Conservation (phyloP, 2,113 vertebrate species). For the Rhinoptilus africanus region DNA sequence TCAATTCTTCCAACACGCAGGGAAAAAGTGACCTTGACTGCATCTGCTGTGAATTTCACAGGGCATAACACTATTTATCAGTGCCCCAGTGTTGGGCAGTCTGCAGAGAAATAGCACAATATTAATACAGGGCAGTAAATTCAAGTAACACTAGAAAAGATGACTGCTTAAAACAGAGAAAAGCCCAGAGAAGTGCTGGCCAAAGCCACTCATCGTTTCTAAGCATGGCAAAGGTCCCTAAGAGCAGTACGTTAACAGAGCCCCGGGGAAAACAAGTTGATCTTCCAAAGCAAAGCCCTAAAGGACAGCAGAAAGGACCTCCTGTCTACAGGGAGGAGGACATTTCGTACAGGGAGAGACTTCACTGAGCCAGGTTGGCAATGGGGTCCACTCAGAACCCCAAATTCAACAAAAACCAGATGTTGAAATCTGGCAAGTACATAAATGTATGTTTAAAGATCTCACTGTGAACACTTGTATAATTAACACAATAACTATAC, state of each 20-base stretch:
- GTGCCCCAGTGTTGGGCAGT: background rate
- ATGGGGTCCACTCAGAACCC: background rate
- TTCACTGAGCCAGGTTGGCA: background rate
- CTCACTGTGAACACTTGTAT: background rate
- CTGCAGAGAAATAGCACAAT: background rate
- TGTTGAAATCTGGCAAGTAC: background rate
- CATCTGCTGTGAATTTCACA: background rate
- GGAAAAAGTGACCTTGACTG: background rate
- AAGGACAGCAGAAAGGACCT: background rate
- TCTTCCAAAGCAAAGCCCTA: background rate
- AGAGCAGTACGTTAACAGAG: background rate
- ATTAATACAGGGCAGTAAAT: background rate
- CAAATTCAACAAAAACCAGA: background rate
- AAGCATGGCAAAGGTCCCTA: accelerated
- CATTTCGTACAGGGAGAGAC: background rate
- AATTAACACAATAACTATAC: background rate
- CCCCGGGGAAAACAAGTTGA: accelerated
- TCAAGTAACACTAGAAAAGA: background rate
- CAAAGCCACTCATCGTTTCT: background rate
- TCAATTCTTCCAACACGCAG: background rate
- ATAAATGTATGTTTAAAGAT: background rate
- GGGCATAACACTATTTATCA: background rate
- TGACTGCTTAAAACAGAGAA: background rate
- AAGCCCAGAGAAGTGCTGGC: background rate
- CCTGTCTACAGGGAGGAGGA: background rate